Percentiles rank a stretch among this genome's conserved stretches.
Evolutionary conservation across 1,140 invertebrate species (phyloP).

Genomic region (Ladona fulva): DNA sequence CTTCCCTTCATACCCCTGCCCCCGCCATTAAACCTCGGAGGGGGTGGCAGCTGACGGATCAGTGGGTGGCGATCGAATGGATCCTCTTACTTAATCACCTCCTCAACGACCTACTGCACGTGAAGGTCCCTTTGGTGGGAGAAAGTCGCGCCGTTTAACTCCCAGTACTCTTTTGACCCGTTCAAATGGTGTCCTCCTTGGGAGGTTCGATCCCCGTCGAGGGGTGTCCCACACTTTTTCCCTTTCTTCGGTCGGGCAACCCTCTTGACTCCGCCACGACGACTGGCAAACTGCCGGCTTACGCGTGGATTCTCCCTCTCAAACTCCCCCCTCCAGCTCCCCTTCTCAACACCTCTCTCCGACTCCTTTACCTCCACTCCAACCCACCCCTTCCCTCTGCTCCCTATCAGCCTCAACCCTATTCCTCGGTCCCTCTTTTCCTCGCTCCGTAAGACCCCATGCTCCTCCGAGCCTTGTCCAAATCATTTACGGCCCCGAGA

Average conservation of each 20-base stretch:
- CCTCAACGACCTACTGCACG: too few species aligned
- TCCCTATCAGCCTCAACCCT: too few species aligned
- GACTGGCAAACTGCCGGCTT: not conserved
- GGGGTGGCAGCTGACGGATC: not conserved
- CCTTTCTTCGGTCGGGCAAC: not conserved
- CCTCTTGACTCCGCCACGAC: not conserved
- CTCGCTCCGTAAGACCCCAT: not conserved
- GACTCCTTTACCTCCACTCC: not conserved
- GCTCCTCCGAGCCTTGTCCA: too few species aligned
- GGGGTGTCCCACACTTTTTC: not conserved
- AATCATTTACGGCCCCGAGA: not conserved
- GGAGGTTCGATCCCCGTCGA: not conserved
- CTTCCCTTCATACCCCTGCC: not conserved
- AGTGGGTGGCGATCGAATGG: not conserved
- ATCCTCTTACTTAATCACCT: too few species aligned
- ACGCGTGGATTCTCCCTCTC: conserved; percentile 1
- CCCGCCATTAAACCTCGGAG: not conserved
- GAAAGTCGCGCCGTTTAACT: too few species aligned
- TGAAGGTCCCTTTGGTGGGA: too few species aligned
- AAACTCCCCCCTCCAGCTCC: not conserved
- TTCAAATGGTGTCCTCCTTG: too few species aligned
- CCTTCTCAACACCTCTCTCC: not conserved
- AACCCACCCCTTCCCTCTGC: not conserved
- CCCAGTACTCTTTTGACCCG: too few species aligned
- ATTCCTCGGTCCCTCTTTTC: not conserved